Evolutionary conservation across 1,140 invertebrate species (phyloP).

Genomic region (Sitobion miscanthi): DNA sequence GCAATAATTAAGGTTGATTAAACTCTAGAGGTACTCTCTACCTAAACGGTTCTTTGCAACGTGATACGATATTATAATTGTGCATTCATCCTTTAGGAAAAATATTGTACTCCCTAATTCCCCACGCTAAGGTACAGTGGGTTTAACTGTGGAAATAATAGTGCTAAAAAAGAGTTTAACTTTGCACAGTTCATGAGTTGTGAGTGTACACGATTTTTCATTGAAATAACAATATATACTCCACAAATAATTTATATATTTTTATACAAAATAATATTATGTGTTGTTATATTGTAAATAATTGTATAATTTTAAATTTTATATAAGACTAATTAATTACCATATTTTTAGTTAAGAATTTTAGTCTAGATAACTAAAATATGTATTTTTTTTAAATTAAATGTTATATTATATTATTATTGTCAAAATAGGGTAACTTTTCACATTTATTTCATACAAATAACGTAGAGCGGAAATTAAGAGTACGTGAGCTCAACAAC

Average conservation of each 20-base stretch:
- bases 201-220: background rate
- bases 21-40: background rate
- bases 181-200: background rate
- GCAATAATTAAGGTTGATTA: conserved; percentile 33
- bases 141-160: background rate
- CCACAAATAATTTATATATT: too few relatives aligned
- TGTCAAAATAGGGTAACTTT: too few relatives aligned
- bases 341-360: background rate
- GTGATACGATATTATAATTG: background rate
- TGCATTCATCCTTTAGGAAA: background rate
- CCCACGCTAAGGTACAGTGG: background rate
- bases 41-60: background rate
- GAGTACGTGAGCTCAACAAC: too few relatives aligned
- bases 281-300: background rate
- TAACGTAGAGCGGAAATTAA: too few relatives aligned
- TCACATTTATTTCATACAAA: too few relatives aligned
- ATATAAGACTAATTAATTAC: background rate
- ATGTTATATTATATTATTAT: too few relatives aligned
- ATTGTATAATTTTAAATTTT: background rate
- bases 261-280: too few relatives aligned
- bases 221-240: background rate
- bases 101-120: background rate
- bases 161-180: background rate
- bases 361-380: background rate
- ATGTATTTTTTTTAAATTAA: background rate